Evolutionary conservation across 2,888 invertebrate species (phyloP).

Genomic region (Caenorhabditis sulstoni): DNA sequence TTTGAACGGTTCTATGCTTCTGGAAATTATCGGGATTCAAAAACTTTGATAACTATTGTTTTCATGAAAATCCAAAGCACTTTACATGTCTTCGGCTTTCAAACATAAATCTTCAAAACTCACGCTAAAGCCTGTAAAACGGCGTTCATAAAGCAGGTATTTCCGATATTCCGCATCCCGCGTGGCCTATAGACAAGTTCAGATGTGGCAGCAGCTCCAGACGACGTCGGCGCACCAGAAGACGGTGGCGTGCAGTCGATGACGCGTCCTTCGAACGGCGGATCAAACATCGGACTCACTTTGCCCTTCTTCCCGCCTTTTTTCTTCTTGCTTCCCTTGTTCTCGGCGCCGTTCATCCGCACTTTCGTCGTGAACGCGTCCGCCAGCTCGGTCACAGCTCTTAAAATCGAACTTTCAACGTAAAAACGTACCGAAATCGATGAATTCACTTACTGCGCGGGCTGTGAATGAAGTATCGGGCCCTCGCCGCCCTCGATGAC

Average conservation of each 20-base stretch:
- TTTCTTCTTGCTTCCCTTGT: conserved; percentile 39
- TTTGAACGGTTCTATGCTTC: conserved; percentile 29
- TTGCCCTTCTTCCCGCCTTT: conserved; percentile 47
- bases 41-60: not conserved
- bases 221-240: conserved; percentile 13
- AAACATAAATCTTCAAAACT: conserved; percentile 23
- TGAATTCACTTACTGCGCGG: conserved; percentile 7
- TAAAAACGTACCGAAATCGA: not conserved
- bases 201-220: not conserved
- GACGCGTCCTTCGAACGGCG: conserved; percentile 24
- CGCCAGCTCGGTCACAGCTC: conserved; percentile 8
- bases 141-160: conserved; percentile 91
- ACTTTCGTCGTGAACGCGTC: conserved; percentile 9
- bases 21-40: conserved; percentile 18
- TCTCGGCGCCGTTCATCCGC: not conserved
- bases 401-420: conserved; percentile 3
- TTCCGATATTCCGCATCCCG: conserved; percentile 88
- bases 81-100: too few species aligned
- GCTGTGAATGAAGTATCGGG: not conserved
- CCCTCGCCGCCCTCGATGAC: conserved; percentile 40
- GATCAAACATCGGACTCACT: conserved; percentile 53
- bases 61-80: conserved; percentile 4
- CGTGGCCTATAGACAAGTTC: conserved; percentile 25
- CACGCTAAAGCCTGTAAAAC: conserved; percentile 87
- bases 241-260: conserved; percentile 30